phyloP scores from a whole-genome alignment of 2,797 vertebrate species.

The Argyrosomus regius region DNA sequence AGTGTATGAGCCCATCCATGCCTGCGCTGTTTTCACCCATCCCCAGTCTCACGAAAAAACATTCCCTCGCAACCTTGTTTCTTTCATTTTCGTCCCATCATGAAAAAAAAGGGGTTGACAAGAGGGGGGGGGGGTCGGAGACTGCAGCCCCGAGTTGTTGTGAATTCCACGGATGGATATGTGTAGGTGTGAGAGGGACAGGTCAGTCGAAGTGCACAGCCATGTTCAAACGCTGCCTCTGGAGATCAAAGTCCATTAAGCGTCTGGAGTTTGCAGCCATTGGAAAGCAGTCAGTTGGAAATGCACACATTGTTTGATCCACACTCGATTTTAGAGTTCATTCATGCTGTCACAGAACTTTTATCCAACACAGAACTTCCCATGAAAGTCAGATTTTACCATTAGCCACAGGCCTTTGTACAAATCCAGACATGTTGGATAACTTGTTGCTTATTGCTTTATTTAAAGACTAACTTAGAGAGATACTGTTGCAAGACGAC shows the following conservation, averaged over 20 bases:
- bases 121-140: background rate
- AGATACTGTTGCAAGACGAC: background rate
- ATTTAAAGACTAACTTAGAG: too few species aligned
- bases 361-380: background rate
- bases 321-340: constrained; percentile 16
- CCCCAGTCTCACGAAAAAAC: background rate
- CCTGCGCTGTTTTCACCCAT: constrained; percentile 12
- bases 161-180: constrained; percentile 42
- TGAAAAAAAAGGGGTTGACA: background rate
- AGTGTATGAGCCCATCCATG: constrained; percentile 35
- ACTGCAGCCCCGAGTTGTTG: constrained; percentile 6
- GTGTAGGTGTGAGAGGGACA: constrained; percentile 60
- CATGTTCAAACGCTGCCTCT: constrained; percentile 39
- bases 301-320: constrained; percentile 35
- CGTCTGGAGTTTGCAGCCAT: constrained; percentile 20
- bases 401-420: background rate
- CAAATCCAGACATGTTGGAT: background rate
- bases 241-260: constrained; percentile 45
- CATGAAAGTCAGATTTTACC: constrained; percentile 9
- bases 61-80: background rate
- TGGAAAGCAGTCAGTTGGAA: constrained; percentile 30
- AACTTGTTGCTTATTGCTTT: background rate
- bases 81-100: constrained; percentile 9
- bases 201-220: constrained; percentile 30
- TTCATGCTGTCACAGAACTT: constrained; percentile 14